A percentile compares a stretch with the other conserved stretches of the same genome.
Conservation (phyloP, 2,888 invertebrate genomes). For the Siphonodentalium dalli region DNA sequence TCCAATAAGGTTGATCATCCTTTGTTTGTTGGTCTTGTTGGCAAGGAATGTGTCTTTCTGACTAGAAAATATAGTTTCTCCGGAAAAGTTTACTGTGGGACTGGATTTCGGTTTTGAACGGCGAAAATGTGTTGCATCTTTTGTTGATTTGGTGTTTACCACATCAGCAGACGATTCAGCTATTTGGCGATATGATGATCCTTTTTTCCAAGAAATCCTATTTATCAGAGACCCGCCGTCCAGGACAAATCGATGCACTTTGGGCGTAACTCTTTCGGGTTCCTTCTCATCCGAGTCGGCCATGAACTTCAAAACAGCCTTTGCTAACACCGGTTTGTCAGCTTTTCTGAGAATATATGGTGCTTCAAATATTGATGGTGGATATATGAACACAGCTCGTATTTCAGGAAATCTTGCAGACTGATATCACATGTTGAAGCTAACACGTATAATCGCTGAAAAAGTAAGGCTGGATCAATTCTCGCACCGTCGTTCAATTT, state of each 20-base stretch:
- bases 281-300: not conserved
- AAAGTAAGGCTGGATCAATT: constrained; percentile 14
- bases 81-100: no score
- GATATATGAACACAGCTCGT: constrained; percentile 18
- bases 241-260: no score
- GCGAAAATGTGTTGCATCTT: constrained; percentile 23
- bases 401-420: not conserved
- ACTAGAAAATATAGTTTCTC: not conserved
- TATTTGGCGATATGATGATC: constrained; percentile 12
- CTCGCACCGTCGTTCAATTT: not conserved
- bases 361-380: constrained; percentile 24
- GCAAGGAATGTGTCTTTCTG: constrained; percentile 32
- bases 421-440: constrained; percentile 6
- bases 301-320: not conserved
- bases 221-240: constrained; percentile 28
- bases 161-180: constrained; percentile 6
- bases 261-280: no score
- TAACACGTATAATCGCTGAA: constrained; percentile 1
- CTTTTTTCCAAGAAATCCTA: constrained; percentile 21
- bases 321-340: constrained; percentile 18
- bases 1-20: no score
- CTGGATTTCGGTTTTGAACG: no score
- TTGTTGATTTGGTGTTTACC: constrained; percentile 6
- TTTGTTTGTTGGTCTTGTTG: constrained; percentile 36
- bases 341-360: constrained; percentile 9